phyloP scores from a whole-genome alignment of 2,113 vertebrate genomes.

The Xenus cinereus region DNA sequence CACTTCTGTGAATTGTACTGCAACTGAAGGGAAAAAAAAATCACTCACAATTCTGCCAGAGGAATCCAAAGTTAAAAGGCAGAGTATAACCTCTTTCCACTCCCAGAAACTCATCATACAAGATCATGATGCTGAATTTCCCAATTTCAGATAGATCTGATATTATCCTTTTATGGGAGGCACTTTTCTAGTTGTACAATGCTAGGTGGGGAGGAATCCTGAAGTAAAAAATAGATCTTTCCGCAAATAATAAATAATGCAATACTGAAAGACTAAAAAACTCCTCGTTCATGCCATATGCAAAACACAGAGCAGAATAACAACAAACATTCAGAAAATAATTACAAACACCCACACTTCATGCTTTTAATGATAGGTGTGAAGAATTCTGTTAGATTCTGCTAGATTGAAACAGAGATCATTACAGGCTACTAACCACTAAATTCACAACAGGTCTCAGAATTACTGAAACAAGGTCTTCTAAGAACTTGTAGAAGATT shows the following conservation, averaged over 20 bases:
- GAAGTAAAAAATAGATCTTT: not conserved
- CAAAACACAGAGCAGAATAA: not conserved
- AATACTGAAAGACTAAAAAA: not conserved
- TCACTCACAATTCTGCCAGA: not conserved
- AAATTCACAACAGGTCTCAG: not conserved
- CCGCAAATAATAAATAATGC: not conserved
- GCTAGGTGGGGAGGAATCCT: not conserved
- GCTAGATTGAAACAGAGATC: not conserved
- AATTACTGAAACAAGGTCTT: not conserved
- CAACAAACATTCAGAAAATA: not conserved
- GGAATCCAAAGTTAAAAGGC: not conserved
- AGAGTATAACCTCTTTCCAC: not conserved
- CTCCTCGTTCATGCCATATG: not conserved
- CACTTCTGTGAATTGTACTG: not conserved
- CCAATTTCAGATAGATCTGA: not conserved
- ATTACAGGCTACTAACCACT: not conserved
- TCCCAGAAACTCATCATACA: not conserved
- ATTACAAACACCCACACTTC: not conserved
- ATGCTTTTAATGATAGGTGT: not conserved
- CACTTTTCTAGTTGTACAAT: not conserved
- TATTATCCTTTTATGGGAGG: not conserved
- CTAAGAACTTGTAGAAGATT: not conserved
- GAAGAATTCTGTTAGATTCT: not conserved
- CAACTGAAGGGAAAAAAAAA: not conserved
- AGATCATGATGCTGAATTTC: not conserved